Conservation (phyloP, 2,888 invertebrate genomes). For the Meta bourneti region DNA sequence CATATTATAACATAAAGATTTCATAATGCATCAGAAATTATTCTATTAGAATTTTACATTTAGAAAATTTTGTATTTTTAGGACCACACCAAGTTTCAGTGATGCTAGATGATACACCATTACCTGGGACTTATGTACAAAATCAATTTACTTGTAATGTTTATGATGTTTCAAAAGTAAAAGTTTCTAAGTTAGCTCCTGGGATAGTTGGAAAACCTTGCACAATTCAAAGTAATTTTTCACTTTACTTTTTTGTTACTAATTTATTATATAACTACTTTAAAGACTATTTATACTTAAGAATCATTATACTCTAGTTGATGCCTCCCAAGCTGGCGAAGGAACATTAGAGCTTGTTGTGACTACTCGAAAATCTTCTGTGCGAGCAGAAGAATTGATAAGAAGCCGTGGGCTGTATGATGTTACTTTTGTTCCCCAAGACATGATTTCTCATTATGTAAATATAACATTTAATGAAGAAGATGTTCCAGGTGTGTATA, state of each 20-base stretch:
- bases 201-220: constrained; percentile 80
- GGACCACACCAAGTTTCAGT: constrained; percentile 92
- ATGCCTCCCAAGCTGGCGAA: constrained; percentile 96
- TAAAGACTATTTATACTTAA: too few species aligned
- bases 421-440: constrained; percentile 86
- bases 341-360: constrained; percentile 95
- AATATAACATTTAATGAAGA: constrained; percentile 97
- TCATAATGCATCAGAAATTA: too few species aligned
- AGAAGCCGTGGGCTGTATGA: constrained; percentile 92
- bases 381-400: constrained; percentile 93
- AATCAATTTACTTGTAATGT: constrained; percentile 97
- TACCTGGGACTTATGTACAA: too few species aligned
- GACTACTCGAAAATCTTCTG: constrained; percentile 92
- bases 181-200: constrained; percentile 82
- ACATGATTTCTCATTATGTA: constrained; percentile 93
- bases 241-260: too few species aligned
- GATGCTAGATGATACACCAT: constrained; percentile 88
- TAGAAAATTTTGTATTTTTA: constrained; percentile 71
- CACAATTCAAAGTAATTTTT: constrained; percentile 80
- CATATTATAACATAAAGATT: too few species aligned
- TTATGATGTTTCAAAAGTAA: constrained; percentile 88
- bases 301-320: constrained; percentile 84
- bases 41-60: too few species aligned
- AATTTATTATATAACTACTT: constrained; percentile 20
- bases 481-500: constrained; percentile 85